A percentile compares a stretch with the other conserved stretches of the same genome.
Conservation (phyloP, 2,888 invertebrate species). For the Latrodectus elegans region DNA sequence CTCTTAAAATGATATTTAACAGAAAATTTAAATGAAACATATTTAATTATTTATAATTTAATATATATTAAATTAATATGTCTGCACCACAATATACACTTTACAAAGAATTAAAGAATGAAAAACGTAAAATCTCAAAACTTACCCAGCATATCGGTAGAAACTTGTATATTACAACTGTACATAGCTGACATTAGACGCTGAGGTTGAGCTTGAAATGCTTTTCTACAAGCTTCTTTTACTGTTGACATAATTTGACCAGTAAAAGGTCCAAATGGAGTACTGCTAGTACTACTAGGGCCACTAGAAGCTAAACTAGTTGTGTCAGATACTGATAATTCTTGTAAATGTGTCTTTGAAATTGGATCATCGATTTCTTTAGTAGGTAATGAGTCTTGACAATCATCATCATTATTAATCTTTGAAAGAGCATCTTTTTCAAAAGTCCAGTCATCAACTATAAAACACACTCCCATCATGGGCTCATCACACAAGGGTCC, state of each 20-base stretch:
- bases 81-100: too few species aligned
- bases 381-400: not conserved
- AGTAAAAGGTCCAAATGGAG: constrained; percentile 78
- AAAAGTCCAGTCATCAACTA: constrained; percentile 88
- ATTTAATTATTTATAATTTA: too few species aligned
- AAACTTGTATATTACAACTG: constrained; percentile 86
- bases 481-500: constrained; percentile 98
- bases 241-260: constrained; percentile 94
- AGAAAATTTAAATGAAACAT: too few species aligned
- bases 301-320: constrained; percentile 46
- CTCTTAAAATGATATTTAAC: too few species aligned
- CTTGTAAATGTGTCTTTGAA: not conserved
- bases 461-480: constrained; percentile 94
- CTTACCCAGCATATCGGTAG: constrained; percentile 91
- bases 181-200: constrained; percentile 97
- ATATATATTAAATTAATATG: too few species aligned
- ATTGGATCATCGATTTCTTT: not conserved
- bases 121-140: constrained; percentile 71
- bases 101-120: too few species aligned
- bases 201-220: constrained; percentile 91
- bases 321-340: constrained; percentile 3
- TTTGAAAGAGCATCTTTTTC: constrained; percentile 69
- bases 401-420: constrained; percentile 8
- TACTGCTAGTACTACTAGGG: constrained; percentile 51
- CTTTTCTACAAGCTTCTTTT: constrained; percentile 89